These are phyloP conservation scores for Montipora efflorescens DNA, from an alignment of 64 coral and sea anemone genomes.

Conservation along the genomic window DNA sequence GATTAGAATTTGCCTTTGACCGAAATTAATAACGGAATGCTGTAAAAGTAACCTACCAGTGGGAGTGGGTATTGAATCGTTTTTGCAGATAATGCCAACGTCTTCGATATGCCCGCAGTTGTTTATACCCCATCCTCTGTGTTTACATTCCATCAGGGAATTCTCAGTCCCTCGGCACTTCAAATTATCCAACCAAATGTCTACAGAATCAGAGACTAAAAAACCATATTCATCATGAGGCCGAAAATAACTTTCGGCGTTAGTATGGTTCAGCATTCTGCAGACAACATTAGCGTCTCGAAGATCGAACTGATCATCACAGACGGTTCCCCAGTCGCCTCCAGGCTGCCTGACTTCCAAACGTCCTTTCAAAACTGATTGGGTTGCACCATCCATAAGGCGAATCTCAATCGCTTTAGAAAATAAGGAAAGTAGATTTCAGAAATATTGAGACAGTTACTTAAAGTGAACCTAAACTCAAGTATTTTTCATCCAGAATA, in stretches of 20 bases:
- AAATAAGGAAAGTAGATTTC: not conserved
- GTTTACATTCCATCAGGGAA: constrained; percentile 51
- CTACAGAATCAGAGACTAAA: not conserved
- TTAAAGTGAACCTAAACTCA: too few relatives aligned
- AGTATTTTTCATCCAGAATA: too few relatives aligned
- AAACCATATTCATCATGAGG: not conserved
- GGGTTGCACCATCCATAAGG: not conserved
- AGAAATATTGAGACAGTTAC: too few relatives aligned
- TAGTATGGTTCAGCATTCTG: constrained; percentile 25
- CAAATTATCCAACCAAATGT: constrained; percentile 82
- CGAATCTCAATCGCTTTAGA: not conserved
- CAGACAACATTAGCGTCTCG: constrained; percentile 36
- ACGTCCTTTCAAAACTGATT: not conserved
- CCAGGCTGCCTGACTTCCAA: not conserved
- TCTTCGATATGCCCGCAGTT: constrained; percentile 50
- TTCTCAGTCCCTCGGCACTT: constrained; percentile 71
- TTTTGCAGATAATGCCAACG: constrained; percentile 32
- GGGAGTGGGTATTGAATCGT: not conserved
- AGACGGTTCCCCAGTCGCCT: constrained; percentile 37
- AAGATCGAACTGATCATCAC: constrained; percentile 43
- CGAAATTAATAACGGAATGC: not conserved
- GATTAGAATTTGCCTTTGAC: too few relatives aligned
- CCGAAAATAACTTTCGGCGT: not conserved
- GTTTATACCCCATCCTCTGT: constrained; percentile 58
- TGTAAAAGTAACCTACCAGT: not conserved